Evolutionary conservation across 1,140 invertebrate species (phyloP).

Genomic region (Tetramorium parvispinum): DNA sequence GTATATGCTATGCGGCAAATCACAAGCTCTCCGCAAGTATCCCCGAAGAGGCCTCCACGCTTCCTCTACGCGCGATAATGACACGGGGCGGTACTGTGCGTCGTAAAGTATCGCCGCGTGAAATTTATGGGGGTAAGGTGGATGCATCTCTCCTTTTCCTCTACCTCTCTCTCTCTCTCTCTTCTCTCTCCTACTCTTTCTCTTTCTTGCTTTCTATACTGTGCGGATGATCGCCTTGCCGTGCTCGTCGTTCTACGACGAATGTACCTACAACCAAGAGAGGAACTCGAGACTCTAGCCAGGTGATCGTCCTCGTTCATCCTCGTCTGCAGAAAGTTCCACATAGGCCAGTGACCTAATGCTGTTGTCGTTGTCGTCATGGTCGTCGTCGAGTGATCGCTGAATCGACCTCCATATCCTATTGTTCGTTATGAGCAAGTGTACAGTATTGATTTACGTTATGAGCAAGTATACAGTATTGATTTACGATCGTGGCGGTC

Average conservation of each 20-base stretch:
- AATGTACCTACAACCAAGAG: constrained; percentile 58
- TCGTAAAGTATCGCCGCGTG: constrained; percentile 80
- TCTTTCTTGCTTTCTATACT: constrained; percentile 9
- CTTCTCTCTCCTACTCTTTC: constrained; percentile 44
- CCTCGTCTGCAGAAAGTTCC: constrained; percentile 31
- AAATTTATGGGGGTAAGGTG: constrained; percentile 81
- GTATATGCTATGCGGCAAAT: constrained; percentile 19
- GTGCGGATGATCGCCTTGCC: constrained; percentile 5
- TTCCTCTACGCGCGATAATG: constrained; percentile 78
- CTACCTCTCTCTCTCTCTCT: constrained; percentile 55
- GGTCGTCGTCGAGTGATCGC: constrained; percentile 14
- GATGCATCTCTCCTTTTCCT: constrained; percentile 62
- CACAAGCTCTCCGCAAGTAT: constrained; percentile 30
- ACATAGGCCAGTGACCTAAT: constrained; percentile 20
- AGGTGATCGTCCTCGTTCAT: constrained; percentile 59
- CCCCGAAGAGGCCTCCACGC: constrained; percentile 30
- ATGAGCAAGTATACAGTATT: constrained; percentile 36
- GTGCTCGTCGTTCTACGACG: constrained; percentile 52
- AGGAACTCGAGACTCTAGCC: constrained; percentile 6
- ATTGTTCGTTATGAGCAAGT: constrained; percentile 52
- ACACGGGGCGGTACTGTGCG: constrained; percentile 78
- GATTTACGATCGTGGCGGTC: constrained; percentile 34
- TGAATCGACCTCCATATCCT: constrained; percentile 30
- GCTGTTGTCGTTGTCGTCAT: neutral
- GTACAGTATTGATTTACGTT: constrained; percentile 51